These are phyloP conservation scores for Lacerta bilineata DNA, from an alignment of 2,797 vertebrate species.

Conservation along the genomic window DNA sequence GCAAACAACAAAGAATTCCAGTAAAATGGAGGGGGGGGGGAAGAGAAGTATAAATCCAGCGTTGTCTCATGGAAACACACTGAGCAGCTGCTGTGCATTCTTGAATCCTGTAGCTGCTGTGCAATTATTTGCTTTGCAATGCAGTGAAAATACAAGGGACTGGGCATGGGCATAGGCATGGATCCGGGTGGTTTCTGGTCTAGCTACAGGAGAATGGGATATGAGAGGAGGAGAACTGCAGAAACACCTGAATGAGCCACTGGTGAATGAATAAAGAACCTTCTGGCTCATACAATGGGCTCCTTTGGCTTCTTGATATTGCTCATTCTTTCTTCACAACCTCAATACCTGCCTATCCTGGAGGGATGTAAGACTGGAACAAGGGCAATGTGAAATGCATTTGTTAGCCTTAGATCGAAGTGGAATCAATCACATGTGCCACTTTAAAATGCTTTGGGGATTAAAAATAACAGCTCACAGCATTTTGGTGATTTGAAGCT, in stretches of 20 bases:
- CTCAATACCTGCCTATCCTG: background rate
- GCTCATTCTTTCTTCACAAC: background rate
- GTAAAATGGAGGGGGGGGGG: constrained; percentile 43
- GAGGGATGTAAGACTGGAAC: background rate
- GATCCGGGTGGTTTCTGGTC: constrained; percentile 39
- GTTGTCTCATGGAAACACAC: constrained; percentile 51
- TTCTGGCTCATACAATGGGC: background rate
- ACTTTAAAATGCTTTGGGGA: background rate
- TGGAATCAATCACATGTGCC: too few species aligned
- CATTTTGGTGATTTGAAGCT: background rate
- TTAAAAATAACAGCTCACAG: background rate
- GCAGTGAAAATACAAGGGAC: constrained; percentile 39
- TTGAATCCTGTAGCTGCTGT: constrained; percentile 59
- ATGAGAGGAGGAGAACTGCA: constrained; percentile 33
- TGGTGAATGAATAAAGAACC: background rate
- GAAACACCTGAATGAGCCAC: constrained; percentile 14
- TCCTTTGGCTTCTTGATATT: background rate
- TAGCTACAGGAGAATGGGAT: constrained; percentile 22
- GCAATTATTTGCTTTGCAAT: constrained; percentile 61
- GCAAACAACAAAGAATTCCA: constrained; percentile 66
- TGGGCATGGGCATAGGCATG: background rate
- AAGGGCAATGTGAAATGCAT: background rate
- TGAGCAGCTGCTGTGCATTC: constrained; percentile 49
- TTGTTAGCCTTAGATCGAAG: background rate
- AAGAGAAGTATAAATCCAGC: constrained; percentile 60